Evolutionary conservation across 2,888 invertebrate species (phyloP).

Genomic region (Drosophila paranaensis): DNA sequence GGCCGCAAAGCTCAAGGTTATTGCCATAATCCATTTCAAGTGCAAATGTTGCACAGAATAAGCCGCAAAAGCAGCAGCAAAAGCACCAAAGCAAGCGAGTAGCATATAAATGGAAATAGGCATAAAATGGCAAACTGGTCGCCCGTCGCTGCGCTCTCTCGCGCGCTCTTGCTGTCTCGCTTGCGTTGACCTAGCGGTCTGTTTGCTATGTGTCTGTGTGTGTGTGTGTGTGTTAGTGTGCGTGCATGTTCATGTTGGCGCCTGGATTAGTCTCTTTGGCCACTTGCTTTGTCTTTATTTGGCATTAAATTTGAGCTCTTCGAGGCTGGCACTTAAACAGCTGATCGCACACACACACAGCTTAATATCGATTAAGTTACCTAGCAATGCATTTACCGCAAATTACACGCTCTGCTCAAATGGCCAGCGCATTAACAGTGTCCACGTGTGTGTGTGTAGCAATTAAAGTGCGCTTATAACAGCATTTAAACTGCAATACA

Average conservation of each 20-base stretch:
- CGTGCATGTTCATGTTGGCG: constrained; percentile 26
- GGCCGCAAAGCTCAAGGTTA: constrained; percentile 76
- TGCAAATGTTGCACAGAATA: constrained; percentile 74
- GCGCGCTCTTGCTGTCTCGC: constrained; percentile 15
- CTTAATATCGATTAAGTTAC: constrained; percentile 49
- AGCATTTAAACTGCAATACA: constrained; percentile 27
- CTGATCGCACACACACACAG: constrained; percentile 34
- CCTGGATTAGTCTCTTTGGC: constrained; percentile 41
- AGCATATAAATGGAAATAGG: constrained; percentile 55
- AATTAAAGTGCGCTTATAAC: constrained; percentile 23
- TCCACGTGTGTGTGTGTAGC: neutral
- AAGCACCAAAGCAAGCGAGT: constrained; percentile 22
- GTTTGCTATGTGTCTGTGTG: constrained; percentile 5
- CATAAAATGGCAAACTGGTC: constrained; percentile 58
- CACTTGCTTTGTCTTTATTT: constrained; percentile 54
- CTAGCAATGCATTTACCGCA: constrained; percentile 53
- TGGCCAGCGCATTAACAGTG: constrained; percentile 36
- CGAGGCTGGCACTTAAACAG: constrained; percentile 45
- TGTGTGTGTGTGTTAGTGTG: neutral
- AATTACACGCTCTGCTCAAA: constrained; percentile 39
- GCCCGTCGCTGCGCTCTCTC: constrained; percentile 10
- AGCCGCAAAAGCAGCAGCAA: constrained; percentile 42
- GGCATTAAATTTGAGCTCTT: constrained; percentile 52
- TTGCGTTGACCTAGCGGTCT: constrained; percentile 24
- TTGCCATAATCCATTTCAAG: constrained; percentile 82